These are phyloP conservation scores for Gortyna flavago DNA, from an alignment of 2,888 invertebrate species.

Conservation along the genomic window DNA sequence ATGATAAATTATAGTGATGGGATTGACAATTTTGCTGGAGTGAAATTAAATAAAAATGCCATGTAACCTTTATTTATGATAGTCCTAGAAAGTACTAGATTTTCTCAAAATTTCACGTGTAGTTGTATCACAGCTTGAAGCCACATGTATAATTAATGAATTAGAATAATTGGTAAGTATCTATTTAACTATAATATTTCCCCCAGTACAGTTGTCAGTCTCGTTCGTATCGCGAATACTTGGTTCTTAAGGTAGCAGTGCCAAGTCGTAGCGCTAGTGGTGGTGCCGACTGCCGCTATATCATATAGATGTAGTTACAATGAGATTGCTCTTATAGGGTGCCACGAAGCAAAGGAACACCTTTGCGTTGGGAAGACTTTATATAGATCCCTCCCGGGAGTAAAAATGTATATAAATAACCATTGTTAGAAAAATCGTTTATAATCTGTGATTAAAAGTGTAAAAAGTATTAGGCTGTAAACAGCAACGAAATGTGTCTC, in stretches of 20 bases:
- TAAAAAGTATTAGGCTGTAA: constrained; percentile 84
- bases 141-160: constrained; percentile 38
- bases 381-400: constrained; percentile 78
- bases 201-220: constrained; percentile 29
- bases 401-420: constrained; percentile 83
- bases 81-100: constrained; percentile 21
- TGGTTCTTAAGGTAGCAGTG: constrained; percentile 73
- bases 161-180: constrained; percentile 49
- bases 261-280: constrained; percentile 72
- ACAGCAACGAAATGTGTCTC: constrained; percentile 81
- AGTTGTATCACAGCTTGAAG: constrained; percentile 50
- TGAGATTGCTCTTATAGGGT: constrained; percentile 76
- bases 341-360: constrained; percentile 70
- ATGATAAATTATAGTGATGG: constrained; percentile 22
- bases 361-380: constrained; percentile 77
- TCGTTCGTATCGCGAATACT: constrained; percentile 48
- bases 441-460: constrained; percentile 82
- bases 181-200: constrained; percentile 20
- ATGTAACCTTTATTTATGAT: constrained; percentile 45
- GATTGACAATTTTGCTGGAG: constrained; percentile 30
- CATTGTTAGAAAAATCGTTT: constrained; percentile 74
- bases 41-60: constrained; percentile 40
- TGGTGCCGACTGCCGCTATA: constrained; percentile 59
- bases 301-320: constrained; percentile 73
- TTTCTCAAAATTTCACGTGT: constrained; percentile 35